Evolutionary conservation across 2,113 vertebrate genomes (phyloP), one percentile per base, ranked within the genome.

Genomic region (Aphyosemion australe): DNA sequence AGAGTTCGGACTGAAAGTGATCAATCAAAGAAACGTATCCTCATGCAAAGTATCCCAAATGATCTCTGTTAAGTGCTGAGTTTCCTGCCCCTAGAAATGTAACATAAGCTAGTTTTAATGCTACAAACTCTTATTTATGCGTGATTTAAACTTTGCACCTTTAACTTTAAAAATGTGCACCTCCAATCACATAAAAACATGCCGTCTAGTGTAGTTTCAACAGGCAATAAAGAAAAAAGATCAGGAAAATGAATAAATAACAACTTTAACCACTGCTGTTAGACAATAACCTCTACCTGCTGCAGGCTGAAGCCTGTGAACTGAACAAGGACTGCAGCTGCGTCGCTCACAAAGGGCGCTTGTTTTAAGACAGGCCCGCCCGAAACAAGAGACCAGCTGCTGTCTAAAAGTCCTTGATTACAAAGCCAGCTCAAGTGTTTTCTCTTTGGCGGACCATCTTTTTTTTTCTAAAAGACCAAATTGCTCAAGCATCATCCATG

Each of bases 401-500:
- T 26, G 26, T 43, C 8, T 51, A 18, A 43, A 62, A 61, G 76
- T 62, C 64, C 78, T 65, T 71, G 26, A 81, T 67, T 82, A 54
- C 26, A 76, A 69, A 72, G 69, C 68, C 61, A 76, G 71, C 76
- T 85, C 57, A 65, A 87, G 79, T 65, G 71, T 65, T 71, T 78
- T 83, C 57, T 74, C 49, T 70, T 75, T 51, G 56, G 65, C 4
- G 20, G 61, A 64, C 78, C 62, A 63, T 81, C 63, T 61, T 84
- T 56, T 37, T 41, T 58, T 64, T 42, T 74, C 51, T 61, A 68
- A 62, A 62, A 83, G 63, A 71, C 70, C 72, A 66, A 84, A 73
- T 61, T 62, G 62, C 68, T 85, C 61, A 34, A 89, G 87, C 69
- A 83, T 83, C 80, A 60, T 87, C 74, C 72, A 64, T 78, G 74